phyloP scores from a whole-genome alignment of 1,140 invertebrate genomes.

The Saccostrea cuccullata region DNA sequence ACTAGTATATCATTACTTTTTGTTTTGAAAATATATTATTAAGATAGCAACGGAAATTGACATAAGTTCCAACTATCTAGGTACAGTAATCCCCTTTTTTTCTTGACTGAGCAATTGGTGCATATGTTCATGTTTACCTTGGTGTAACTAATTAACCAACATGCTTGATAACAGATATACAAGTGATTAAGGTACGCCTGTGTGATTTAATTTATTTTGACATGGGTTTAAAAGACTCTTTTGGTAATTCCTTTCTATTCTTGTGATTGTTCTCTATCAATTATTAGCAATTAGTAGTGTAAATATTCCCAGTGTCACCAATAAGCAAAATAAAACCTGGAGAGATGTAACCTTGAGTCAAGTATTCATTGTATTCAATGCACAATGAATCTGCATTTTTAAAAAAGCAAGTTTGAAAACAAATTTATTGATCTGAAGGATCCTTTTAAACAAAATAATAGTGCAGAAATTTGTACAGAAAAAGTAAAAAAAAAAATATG shows the following conservation, averaged over 20 bases:
- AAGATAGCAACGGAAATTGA: no score
- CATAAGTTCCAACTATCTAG: no score
- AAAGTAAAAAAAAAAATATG: no score
- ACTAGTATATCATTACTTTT: no score
- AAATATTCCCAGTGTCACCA: neutral
- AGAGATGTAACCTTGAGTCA: neutral
- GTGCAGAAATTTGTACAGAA: no score
- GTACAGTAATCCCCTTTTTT: no score
- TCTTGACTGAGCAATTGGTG: neutral
- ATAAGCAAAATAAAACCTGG: neutral
- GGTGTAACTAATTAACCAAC: neutral
- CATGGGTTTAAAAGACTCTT: neutral
- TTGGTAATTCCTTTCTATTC: neutral
- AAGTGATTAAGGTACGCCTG: neutral
- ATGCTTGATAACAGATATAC: neutral
- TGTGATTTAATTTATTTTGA: neutral
- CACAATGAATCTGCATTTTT: slow-evolving; percentile 1
- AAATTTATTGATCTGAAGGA: no score
- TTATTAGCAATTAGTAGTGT: neutral
- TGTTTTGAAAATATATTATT: no score
- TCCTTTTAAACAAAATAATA: no score
- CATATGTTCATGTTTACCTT: neutral
- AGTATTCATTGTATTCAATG: neutral
- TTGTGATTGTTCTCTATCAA: neutral
- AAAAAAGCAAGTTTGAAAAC: neutral